Evolutionary conservation across 2,797 vertebrate genomes (phyloP).

Genomic region (Channa striata): DNA sequence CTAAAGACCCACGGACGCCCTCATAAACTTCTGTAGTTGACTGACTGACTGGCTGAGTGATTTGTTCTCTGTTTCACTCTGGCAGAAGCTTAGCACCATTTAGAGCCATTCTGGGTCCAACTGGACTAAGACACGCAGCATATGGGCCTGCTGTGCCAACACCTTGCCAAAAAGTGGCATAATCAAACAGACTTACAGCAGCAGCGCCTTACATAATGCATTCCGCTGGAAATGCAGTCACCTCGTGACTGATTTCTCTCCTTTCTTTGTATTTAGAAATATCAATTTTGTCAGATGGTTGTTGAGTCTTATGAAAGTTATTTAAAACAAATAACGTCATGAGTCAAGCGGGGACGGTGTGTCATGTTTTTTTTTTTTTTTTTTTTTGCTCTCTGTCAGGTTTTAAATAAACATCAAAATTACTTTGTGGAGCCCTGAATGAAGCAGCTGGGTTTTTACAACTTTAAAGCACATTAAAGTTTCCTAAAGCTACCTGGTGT

Average conservation of each 20-base stretch:
- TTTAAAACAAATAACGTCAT: neutral
- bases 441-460: slow-evolving; percentile 15
- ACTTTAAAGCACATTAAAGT: slow-evolving; percentile 21
- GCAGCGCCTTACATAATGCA: slow-evolving; percentile 8
- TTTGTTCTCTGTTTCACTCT: slow-evolving; percentile 47
- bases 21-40: slow-evolving; percentile 38
- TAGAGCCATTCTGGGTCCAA: slow-evolving; percentile 59
- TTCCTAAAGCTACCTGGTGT: slow-evolving; percentile 20
- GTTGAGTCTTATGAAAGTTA: neutral
- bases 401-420: slow-evolving; percentile 14
- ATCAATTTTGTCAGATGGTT: neutral
- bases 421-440: slow-evolving; percentile 1
- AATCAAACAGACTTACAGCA: slow-evolving; percentile 39
- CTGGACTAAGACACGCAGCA: slow-evolving; percentile 66
- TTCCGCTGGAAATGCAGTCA: neutral
- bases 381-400: slow-evolving; percentile 15
- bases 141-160: slow-evolving; percentile 65
- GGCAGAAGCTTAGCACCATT: slow-evolving; percentile 55
- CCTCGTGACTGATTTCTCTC: slow-evolving; percentile 18
- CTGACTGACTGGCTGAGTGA: slow-evolving; percentile 51
- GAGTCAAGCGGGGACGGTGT: neutral
- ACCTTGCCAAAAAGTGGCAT: slow-evolving; percentile 52
- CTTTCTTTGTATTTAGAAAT: slow-evolving; percentile 7
- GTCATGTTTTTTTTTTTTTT: too few relatives aligned
- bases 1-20: slow-evolving; percentile 13